Evolutionary conservation across 1,140 invertebrate genomes (phyloP), one percentile per base, ranked within the genome.

Genomic region (Globodera ellingtonae): DNA sequence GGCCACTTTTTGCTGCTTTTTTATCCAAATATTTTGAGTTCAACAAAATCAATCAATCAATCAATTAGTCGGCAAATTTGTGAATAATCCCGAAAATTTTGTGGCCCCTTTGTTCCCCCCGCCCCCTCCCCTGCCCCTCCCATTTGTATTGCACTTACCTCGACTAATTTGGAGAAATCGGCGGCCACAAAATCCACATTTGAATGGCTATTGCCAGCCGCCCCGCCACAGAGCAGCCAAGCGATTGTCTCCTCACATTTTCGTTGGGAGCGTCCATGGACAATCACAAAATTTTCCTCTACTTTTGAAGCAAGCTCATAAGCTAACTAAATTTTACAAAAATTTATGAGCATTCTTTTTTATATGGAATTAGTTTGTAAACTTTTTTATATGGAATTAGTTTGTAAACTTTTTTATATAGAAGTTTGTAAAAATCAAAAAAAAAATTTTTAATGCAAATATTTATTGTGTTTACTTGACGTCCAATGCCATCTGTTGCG

Each of bases 221-320:
- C 18, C 21, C 56, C 21, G 24, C 83, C 82, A 8, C 56, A n/a
- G 50, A 65, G 15, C n/a, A 83, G 48, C n/a, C 72, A 71, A 46
- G 81, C 79, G 21, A 84, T 21, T 46, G 84, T 83, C 21, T 79
- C 56, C 65, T 81, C 75, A 52, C 83, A 84, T 13, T 84, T 84
- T 47, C 62, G 46, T 35, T 52, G 46, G 18, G 46, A 72, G 9
- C 84, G 75, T 5, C 83, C 83, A 62, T 84, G 83, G 21, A 84
- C 79, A 48, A 84, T 85, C 10, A 84, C 84, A 79, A 84, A 84
- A 66, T 84, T 84, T 47, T 84, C 83, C 56, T 79, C 59, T 9
- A 24, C 62, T 6, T 84, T 84, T 4, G 78, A 10, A 10, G 67
- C 46, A 21, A 84, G 72, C 79, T 84, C 79, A n/a, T 70, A 70